phyloP scores from a whole-genome alignment of 2,888 invertebrate genomes.

The Herminia tarsipennalis region DNA sequence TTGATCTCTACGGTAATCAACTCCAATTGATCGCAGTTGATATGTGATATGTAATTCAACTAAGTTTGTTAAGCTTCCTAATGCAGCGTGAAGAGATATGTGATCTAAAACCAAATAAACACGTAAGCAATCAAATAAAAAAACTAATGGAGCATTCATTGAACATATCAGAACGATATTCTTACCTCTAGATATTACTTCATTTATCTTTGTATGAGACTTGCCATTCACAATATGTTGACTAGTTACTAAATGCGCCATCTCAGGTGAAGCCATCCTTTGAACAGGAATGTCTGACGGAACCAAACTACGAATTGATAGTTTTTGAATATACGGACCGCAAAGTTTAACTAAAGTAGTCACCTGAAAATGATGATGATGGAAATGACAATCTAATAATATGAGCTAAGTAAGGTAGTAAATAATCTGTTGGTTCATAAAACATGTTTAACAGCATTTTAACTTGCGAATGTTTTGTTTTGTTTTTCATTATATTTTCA shows the following conservation, averaged over 20 bases:
- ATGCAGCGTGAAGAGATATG: constrained; percentile 78
- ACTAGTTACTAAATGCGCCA: constrained; percentile 73
- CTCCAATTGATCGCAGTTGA: constrained; percentile 67
- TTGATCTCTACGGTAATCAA: constrained; percentile 75
- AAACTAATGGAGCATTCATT: too few species aligned
- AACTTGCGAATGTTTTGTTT: too few species aligned
- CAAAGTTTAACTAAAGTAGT: constrained; percentile 75
- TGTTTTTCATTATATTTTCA: too few species aligned
- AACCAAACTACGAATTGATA: constrained; percentile 72
- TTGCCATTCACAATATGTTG: constrained; percentile 58
- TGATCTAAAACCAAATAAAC: constrained; percentile 66
- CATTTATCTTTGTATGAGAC: constrained; percentile 47
- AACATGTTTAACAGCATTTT: too few species aligned
- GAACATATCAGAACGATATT: too few species aligned
- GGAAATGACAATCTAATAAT: too few species aligned
- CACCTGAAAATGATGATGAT: constrained; percentile 10
- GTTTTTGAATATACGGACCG: constrained; percentile 72
- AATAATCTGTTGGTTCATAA: too few species aligned
- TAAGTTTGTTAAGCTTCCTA: constrained; percentile 74
- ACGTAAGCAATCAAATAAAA: too few species aligned
- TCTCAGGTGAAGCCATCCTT: constrained; percentile 76
- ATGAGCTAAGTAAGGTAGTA: too few species aligned
- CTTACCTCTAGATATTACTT: constrained; percentile 64
- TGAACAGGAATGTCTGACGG: constrained; percentile 75
- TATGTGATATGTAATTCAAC: constrained; percentile 76